Evolutionary conservation across 2,113 vertebrate species (phyloP).

Genomic region (Genyomyrus donnyi): DNA sequence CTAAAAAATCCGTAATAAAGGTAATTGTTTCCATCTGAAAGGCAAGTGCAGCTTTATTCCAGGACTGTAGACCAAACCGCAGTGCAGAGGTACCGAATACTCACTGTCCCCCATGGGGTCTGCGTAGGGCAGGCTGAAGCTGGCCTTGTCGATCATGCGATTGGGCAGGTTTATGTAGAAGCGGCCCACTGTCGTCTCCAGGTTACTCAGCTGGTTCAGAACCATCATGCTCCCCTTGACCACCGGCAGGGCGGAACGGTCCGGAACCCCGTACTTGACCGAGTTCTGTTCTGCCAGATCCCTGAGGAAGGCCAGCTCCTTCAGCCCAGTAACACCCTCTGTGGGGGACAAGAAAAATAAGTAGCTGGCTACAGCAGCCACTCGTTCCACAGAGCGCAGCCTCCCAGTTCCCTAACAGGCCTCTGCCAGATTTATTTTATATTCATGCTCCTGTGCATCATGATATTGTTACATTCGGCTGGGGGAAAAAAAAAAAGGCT

Average conservation of each 20-base stretch:
- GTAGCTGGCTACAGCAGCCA: background rate
- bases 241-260: conserved; percentile 70
- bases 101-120: conserved; percentile 96
- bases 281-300: conserved; percentile 95
- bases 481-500: background rate
- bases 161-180: conserved; percentile 98
- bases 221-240: conserved; percentile 99
- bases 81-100: conserved; percentile 29
- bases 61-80: background rate
- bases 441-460: background rate
- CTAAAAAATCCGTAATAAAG: background rate
- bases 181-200: conserved; percentile 90
- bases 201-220: conserved; percentile 92
- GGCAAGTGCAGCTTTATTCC: background rate
- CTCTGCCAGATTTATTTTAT: background rate
- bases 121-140: conserved; percentile 88
- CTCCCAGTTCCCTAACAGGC: background rate
- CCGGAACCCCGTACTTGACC: conserved; percentile 74
- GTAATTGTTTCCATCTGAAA: background rate
- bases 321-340: conserved; percentile 92
- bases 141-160: conserved; percentile 88
- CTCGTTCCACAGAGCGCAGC: background rate
- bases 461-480: background rate
- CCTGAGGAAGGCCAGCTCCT: conserved; percentile 89
- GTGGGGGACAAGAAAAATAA: background rate